These are phyloP conservation scores for Hyles lineata DNA, from an alignment of 2,888 invertebrate genomes.

Conservation along the genomic window DNA sequence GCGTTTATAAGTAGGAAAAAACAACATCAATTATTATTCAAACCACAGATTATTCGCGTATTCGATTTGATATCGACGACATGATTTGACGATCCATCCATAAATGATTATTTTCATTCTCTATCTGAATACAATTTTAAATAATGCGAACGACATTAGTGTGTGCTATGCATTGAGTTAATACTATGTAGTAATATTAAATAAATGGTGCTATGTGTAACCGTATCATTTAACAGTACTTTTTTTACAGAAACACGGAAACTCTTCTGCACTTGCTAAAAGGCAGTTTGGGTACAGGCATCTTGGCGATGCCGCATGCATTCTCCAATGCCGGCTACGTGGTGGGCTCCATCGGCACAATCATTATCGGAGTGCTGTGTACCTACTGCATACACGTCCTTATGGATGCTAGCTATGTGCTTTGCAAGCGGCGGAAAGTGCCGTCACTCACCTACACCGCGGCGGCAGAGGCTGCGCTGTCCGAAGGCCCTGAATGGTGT, in stretches of 20 bases:
- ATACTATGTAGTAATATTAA: too few species aligned
- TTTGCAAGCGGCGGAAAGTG: slow-evolving; percentile 84
- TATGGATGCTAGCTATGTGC: slow-evolving; percentile 87
- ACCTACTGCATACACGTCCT: slow-evolving; percentile 97
- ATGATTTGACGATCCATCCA: too few species aligned
- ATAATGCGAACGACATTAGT: too few species aligned
- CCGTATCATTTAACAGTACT: neutral
- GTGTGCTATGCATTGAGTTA: too few species aligned
- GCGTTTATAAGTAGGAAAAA: neutral
- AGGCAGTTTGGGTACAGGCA: slow-evolving; percentile 96
- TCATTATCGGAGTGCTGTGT: slow-evolving; percentile 94
- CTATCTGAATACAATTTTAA: too few species aligned
- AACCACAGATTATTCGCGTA: too few species aligned
- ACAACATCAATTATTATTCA: too few species aligned
- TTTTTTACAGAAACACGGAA: slow-evolving; percentile 87
- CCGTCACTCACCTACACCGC: slow-evolving; percentile 92
- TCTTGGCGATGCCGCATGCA: slow-evolving; percentile 95
- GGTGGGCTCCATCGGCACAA: slow-evolving; percentile 91
- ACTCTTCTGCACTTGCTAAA: slow-evolving; percentile 94
- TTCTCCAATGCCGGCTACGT: slow-evolving; percentile 93
- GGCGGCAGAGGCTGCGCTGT: slow-evolving; percentile 91
- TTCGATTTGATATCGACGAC: too few species aligned
- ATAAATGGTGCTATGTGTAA: neutral
- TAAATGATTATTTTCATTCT: too few species aligned
- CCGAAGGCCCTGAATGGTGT: slow-evolving; percentile 89